A percentile compares a stretch with the other conserved stretches of the same genome.
Conservation (phyloP, 1,140 invertebrate species). For the Hylaeus volcanicus region DNA sequence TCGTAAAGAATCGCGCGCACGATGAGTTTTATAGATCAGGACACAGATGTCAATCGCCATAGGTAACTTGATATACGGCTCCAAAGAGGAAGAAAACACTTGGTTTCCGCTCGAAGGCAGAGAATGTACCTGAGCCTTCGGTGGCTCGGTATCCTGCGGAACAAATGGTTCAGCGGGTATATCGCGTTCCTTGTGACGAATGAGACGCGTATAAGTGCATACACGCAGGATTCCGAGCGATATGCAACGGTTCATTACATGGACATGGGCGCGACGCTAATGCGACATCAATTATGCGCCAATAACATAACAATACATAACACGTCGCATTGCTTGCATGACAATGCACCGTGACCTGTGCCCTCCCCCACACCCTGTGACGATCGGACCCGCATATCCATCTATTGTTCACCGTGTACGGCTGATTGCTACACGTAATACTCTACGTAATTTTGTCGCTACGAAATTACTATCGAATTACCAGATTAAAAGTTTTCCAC, state of each 20-base stretch:
- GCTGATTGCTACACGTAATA: conserved; percentile 69
- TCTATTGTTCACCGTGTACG: conserved; percentile 68
- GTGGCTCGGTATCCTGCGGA: not conserved
- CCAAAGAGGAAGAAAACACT: not conserved
- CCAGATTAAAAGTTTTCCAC: conserved; percentile 45
- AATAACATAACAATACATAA: conserved; percentile 77
- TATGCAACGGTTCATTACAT: conserved; percentile 71
- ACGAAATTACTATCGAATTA: conserved; percentile 59
- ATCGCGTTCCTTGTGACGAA: conserved; percentile 26
- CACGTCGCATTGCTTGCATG: conserved; percentile 76
- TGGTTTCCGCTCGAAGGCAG: no score
- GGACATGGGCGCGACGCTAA: conserved; percentile 70
- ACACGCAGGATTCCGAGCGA: conserved; percentile 45
- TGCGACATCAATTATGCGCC: conserved; percentile 77
- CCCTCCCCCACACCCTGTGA: not conserved
- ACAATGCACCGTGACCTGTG: conserved; percentile 64
- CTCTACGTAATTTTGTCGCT: conserved; percentile 69
- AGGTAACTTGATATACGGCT: no score
- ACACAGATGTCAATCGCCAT: not conserved
- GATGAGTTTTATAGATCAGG: not conserved
- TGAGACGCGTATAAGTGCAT: conserved; percentile 33
- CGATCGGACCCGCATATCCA: conserved; percentile 68
- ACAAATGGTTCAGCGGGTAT: conserved; percentile 4
- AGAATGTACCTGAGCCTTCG: not conserved
- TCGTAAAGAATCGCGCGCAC: not conserved